Evolutionary conservation across 2,113 vertebrate species (phyloP), one percentile per base, ranked within the genome.

Genomic region (Prietella phreatophila): DNA sequence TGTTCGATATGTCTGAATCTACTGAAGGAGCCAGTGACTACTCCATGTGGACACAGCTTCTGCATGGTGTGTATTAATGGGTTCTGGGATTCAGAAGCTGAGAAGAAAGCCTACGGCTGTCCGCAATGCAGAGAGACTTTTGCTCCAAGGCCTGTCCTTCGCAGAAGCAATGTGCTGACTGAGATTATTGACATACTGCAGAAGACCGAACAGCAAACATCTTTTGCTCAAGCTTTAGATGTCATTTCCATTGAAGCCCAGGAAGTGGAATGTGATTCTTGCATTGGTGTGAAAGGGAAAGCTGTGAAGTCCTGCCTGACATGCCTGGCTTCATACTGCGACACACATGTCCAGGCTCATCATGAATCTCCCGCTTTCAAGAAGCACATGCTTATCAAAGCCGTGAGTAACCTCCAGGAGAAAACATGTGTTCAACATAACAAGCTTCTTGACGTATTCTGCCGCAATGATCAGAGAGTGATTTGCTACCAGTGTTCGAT

Each of bases 261-360:
- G 90, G 75, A 89, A 85, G 60, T 89, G 83, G 19, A 89, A 92
- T 97, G 96, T 0, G 96, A 97, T 87, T 96, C 95, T 55, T 97
- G 96, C 93, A 96, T 96, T 0, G 95, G 94, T 56, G 95, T 95
- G 93, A 96, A 96, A 92, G 95, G 95, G 90, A 96, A 95, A 89
- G 96, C 96, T 0, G 95, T 96, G 10, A 96, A 96, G 90, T 96
- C 96, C 33, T 97, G 96, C 86, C 90, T 97, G 91, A 96, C 96
- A 73, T 97, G 96, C 89, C 95, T 96, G 93, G 95, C 95, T 67
- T 96, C 96, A 85, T 97, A 96, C 92, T 97, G 96, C 0, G 95
- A 96, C 63, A 89, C 93, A 84, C 96, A 97, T 90, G 92, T 97
- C 83, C 95, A 96, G 89, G 95, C 96, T 83, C 96, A 97, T 39